These are phyloP conservation scores for Phylloscopus trochiloides DNA, from an alignment of 2,113 vertebrate genomes.

Conservation along the genomic window DNA sequence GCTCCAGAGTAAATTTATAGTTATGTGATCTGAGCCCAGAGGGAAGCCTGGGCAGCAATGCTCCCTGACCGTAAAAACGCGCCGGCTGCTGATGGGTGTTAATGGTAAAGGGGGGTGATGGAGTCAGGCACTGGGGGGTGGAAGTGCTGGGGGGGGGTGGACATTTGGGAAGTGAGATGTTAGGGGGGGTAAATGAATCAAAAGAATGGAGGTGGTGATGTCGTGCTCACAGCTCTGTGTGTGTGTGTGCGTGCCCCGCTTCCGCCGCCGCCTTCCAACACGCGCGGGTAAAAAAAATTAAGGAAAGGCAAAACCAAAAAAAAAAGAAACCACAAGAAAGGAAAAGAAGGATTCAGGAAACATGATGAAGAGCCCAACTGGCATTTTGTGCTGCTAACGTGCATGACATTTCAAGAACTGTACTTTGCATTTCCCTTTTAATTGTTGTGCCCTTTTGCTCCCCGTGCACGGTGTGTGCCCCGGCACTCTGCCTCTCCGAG, in stretches of 20 bases:
- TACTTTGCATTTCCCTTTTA: neutral
- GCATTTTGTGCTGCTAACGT: constrained; percentile 21
- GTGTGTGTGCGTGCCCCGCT: neutral
- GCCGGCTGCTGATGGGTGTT: constrained; percentile 76
- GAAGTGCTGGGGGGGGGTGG: neutral
- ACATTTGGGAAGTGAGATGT: constrained; percentile 28
- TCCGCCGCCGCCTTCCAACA: neutral
- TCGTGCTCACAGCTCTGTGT: rapidly evolving
- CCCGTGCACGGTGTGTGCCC: neutral
- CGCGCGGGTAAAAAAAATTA: rapidly evolving
- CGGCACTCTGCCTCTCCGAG: neutral
- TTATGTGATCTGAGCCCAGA: constrained; percentile 45
- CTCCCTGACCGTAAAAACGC: constrained; percentile 80
- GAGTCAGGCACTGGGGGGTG: neutral
- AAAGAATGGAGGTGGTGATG: neutral
- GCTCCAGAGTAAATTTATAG: constrained; percentile 58
- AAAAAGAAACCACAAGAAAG: neutral
- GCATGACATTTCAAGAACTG: constrained; percentile 26
- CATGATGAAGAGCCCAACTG: neutral
- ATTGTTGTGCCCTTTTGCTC: constrained; percentile 29
- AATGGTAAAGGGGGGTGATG: constrained; percentile 61
- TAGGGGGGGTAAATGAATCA: constrained; percentile 7
- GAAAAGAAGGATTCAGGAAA: neutral
- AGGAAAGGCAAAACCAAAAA: neutral
- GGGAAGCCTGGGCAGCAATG: constrained; percentile 62